Evolutionary conservation across 2,797 vertebrate species (phyloP), one percentile per base, ranked within the genome.

Genomic region (Myotis planiceps): DNA sequence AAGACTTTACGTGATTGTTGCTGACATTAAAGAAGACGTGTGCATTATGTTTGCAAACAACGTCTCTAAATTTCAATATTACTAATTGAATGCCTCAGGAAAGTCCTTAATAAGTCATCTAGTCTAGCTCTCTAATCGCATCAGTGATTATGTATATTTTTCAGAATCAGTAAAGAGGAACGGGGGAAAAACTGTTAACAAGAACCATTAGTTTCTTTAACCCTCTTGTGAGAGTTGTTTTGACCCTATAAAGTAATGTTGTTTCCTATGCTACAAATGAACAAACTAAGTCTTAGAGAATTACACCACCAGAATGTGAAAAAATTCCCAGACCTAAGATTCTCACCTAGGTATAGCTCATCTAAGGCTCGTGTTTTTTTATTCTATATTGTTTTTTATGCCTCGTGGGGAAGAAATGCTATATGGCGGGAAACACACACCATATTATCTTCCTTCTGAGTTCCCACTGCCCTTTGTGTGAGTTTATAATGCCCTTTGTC

Each of bases 81-180:
- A 63, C 65, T 88, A 76, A 86, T 53, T 93, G 75, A 94, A 39
- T 81, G 39, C 58, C 60, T 93, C 66, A 72, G 74, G 81, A 78
- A 81, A 92, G 83, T 12, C 80, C 49, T 96, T 81, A 92, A 84
- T 90, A 74, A 72, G 42, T 93, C 68, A 66, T 49, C 60, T 80
- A 69, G 23, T 84, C 29, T 27, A 25, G 9, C 65, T 88, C 27
- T 89, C 23, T 94, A 32, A 90, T 68, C 21, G 0, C 58, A n/a
- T 9, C 65, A 42, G 29, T 65, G 39, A 76, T 93, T 79, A 16
- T 55, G 32, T 42, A 4, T 65, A 27, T 87, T 72, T 95, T 91
- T 58, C 72, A 75, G 72, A 92, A 89, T 45, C n/a, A 80, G 39
- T 83, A 21, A 96, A 92, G 68, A 92, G 13, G 32, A 81, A 88